Evolutionary conservation across 2,888 invertebrate genomes (phyloP).

Genomic region (Epirrhoe tristata): DNA sequence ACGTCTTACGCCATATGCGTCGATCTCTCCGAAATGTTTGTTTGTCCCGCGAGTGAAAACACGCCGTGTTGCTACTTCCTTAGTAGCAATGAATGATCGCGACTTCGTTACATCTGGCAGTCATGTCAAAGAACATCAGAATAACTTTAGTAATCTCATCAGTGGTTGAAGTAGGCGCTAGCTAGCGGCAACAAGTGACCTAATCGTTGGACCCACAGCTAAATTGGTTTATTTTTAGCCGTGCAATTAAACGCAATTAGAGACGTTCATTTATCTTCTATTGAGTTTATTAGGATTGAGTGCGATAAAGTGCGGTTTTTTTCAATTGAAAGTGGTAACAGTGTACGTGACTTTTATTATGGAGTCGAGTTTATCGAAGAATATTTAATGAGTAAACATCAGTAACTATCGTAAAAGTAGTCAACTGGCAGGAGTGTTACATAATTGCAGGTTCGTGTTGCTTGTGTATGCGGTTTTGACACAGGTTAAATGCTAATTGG

Average conservation of each 20-base stretch:
- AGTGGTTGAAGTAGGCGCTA: slow-evolving; percentile 18
- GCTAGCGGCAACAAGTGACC: slow-evolving; percentile 21
- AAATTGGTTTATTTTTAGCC: slow-evolving; percentile 44
- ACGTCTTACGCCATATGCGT: slow-evolving; percentile 57
- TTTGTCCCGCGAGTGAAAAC: slow-evolving; percentile 61
- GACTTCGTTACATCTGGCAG: slow-evolving; percentile 8
- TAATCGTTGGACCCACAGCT: slow-evolving; percentile 32
- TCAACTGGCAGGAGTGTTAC: slow-evolving; percentile 24
- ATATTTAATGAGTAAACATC: slow-evolving; percentile 32
- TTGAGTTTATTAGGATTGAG: slow-evolving; percentile 41
- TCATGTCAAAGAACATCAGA: slow-evolving; percentile 21
- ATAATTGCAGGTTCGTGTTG: slow-evolving; percentile 28
- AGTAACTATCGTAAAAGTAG: slow-evolving; percentile 34
- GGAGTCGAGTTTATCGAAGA: slow-evolving; percentile 24
- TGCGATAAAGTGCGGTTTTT: slow-evolving; percentile 30
- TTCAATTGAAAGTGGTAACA: slow-evolving; percentile 30
- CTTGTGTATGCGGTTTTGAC: slow-evolving; percentile 18
- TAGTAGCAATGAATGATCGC: slow-evolving; percentile 23
- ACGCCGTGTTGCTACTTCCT: slow-evolving; percentile 41
- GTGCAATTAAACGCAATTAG: slow-evolving; percentile 41
- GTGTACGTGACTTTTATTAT: slow-evolving; percentile 34
- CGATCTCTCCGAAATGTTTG: slow-evolving; percentile 69
- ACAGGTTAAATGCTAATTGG: slow-evolving; percentile 5
- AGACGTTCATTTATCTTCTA: slow-evolving; percentile 35
- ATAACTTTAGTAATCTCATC: slow-evolving; percentile 10